Base-by-base conservation (phyloP, 2,888 invertebrate species). In the Orchestes rusci region DNA sequence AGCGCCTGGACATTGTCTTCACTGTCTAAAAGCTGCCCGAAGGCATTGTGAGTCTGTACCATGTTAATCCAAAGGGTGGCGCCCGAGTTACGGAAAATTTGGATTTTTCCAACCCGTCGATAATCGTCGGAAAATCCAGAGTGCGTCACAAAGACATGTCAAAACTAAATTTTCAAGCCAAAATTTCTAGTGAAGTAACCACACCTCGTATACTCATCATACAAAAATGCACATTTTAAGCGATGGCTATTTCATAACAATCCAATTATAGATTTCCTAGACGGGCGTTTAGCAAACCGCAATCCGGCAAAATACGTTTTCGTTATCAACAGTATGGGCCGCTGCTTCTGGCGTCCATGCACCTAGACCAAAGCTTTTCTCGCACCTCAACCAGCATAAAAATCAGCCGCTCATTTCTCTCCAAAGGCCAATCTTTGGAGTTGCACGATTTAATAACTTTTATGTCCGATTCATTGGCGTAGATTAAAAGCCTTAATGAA, bases 391-490 rank as follows among this genome's bases (percentile, higher is more conserved):
- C 52, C 48, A 51, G 59, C 58, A 59, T 60, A 60, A 57, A 58
- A 61, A 61, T 60, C 57, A 60, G 60, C 40, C 23, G 53, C 59
- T 61, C 53, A 59, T 61, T 61, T 61, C 63, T 59, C 63, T 59
- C 58, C 54, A 61, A 59, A 62, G 60, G 58, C 58, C 63, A 63
- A 63, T 63, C 61, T 62, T 53, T 56, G 52, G 55, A 56, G 59
- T 56, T 58, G 62, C 60, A 62, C 61, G 59, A 59, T 59, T 59
- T 60, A 59, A 60, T 60, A 58, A 59, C 58, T 59, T 59, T 58
- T 56, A 57, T 55, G 56, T 57, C 56, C 56, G 53, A 56, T 59
- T 55, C 58, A 59, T 59, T 59, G 57, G 55, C 59, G 61, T 59
- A 58, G 60, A 61, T 58, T 58, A 61, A 61, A 23, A 60, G 53